Base-by-base conservation (phyloP, 2,113 vertebrate genomes). In the Epinephelus fuscoguttatus region DNA sequence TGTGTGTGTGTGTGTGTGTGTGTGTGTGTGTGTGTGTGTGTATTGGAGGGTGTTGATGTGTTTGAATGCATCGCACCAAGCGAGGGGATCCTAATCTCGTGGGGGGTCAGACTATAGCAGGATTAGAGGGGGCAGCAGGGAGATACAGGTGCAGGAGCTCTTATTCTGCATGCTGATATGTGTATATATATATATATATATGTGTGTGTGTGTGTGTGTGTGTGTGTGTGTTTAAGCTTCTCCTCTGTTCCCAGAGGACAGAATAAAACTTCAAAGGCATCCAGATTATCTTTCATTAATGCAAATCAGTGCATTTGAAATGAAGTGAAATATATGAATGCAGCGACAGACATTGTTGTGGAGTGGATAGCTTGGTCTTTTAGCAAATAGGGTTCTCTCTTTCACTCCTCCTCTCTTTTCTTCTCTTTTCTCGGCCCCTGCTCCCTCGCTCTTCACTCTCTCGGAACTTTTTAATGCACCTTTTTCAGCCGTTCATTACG, bases 281-380 rank as follows among this genome's bases (percentile, higher is more conserved):
- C 74, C 79, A 86, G 84, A 89, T 92, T 87, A 84, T 92, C 86
- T 92, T 86, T 92, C 63, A 89, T 92, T 89, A 90, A 92, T 92
- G 91, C 85, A 92, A 91, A 94, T 94, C 87, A 90, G 79, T 37
- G 67, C 1, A 11, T 80, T 86, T 70, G 74, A 90, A 90, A 89
- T 82, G 21, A 89, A 87, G 80, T 89, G 81, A 90, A 84, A 90
- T 88, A 62, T 81, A 70, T 80, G 75, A 89, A 90, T 79, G 78
- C 75, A 42, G 70, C 15, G 27, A 71, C 76, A 70, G 60, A 85
- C 84, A 88, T 69, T 76, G 84, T 73, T 75, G 69, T 37, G 25
- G 63, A 60, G 71, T 56, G 52, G 80, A 83, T 71, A 53, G 53
- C 76, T 74, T 33, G 78, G 25, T 74, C 68, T 84, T 86, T 78